These are phyloP conservation scores for Trichogramma dendrolimi DNA, from an alignment of 2,888 invertebrate species.

Conservation along the genomic window DNA sequence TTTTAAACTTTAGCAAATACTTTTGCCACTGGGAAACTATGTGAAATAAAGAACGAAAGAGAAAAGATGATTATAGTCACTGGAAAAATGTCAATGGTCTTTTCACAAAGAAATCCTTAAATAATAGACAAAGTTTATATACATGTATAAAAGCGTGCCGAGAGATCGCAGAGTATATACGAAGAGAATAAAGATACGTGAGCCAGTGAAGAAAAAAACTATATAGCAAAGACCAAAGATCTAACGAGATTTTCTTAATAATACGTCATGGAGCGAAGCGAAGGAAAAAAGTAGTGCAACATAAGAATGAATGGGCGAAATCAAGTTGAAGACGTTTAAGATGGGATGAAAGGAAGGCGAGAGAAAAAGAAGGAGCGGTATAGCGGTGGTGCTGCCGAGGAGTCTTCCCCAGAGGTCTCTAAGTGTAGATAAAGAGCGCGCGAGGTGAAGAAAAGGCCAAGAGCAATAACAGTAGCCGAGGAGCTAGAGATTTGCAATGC, in stretches of 20 bases:
- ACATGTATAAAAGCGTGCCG: no score
- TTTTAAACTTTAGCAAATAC: no score
- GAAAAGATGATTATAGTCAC: no score
- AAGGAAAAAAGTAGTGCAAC: slow-evolving; percentile 11
- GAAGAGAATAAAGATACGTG: no score
- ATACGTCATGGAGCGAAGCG: background rate
- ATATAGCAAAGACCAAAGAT: background rate
- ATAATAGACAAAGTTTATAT: no score
- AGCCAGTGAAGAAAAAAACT: background rate
- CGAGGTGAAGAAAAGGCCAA: slow-evolving; percentile 25
- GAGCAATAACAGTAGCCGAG: slow-evolving; percentile 14
- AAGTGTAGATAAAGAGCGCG: slow-evolving; percentile 26
- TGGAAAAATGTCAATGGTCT: no score
- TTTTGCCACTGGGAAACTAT: no score
- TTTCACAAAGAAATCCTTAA: no score
- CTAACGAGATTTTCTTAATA: slow-evolving; percentile 7
- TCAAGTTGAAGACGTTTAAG: slow-evolving; percentile 16
- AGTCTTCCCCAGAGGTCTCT: background rate
- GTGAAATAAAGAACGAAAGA: no score
- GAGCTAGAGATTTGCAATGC: slow-evolving; percentile 47
- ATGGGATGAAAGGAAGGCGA: slow-evolving; percentile 17
- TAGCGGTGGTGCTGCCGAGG: background rate
- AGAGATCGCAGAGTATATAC: no score
- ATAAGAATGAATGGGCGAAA: no score
- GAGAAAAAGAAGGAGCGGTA: slow-evolving; percentile 3